These are phyloP conservation scores for Xiphophorus couchianus DNA, from an alignment of 2,113 vertebrate genomes.

Conservation along the genomic window DNA sequence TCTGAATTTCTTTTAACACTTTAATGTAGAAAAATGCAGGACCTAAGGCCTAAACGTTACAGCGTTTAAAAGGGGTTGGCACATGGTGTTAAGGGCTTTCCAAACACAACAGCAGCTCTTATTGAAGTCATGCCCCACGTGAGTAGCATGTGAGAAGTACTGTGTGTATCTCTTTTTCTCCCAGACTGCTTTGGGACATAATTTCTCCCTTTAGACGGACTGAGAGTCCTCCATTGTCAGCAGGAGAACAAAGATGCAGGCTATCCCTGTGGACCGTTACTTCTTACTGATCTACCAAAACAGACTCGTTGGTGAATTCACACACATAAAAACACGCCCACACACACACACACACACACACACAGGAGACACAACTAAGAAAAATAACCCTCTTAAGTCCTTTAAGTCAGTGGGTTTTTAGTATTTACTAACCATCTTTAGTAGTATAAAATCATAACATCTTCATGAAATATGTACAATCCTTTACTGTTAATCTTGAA, in stretches of 20 bases:
- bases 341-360: conserved; percentile 36
- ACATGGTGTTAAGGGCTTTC: conserved; percentile 65
- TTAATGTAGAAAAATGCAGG: background rate
- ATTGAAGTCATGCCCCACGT: conserved; percentile 78
- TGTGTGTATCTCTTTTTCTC: conserved; percentile 56
- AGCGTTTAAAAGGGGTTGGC: conserved; percentile 58
- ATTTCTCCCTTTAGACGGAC: conserved; percentile 68
- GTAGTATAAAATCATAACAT: background rate
- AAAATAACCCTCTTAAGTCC: conserved; percentile 6
- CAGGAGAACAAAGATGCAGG: conserved; percentile 75
- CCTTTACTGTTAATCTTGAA: background rate
- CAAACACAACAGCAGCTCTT: conserved; percentile 71
- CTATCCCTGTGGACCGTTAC: conserved; percentile 60
- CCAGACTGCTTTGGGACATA: conserved; percentile 73
- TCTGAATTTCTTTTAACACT: background rate
- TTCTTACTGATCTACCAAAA: conserved; percentile 72
- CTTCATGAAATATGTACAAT: background rate
- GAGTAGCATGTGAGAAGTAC: conserved; percentile 74
- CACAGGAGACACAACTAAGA: conserved; percentile 31
- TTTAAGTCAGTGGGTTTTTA: conserved; percentile 12
- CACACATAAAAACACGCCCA: conserved; percentile 29
- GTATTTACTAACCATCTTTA: background rate
- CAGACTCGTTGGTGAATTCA: conserved; percentile 48
- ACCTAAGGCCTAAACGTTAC: conserved; percentile 63
- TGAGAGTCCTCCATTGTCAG: conserved; percentile 74